Evolutionary conservation across 1,140 invertebrate species (phyloP).

Genomic region (Caerostris extrusa): DNA sequence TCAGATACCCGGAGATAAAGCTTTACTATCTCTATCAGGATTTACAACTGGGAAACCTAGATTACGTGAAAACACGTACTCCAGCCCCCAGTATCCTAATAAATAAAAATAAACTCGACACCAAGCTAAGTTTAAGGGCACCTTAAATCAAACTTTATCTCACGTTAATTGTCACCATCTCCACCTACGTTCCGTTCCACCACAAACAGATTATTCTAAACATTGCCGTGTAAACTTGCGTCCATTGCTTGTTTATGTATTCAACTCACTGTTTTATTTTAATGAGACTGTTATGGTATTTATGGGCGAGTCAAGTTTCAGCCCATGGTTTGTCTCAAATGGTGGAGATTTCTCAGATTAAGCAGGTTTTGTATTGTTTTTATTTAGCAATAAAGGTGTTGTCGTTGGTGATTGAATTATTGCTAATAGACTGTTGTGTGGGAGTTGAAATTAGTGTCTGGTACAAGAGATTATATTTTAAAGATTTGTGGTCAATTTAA

Average conservation of each 20-base stretch:
- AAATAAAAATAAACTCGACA: constrained; percentile 59
- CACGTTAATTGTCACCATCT: constrained; percentile 33
- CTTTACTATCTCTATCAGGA: background rate
- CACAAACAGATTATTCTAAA: background rate
- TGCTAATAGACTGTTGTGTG: background rate
- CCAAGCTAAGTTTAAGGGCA: constrained; percentile 30
- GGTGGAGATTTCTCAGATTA: background rate
- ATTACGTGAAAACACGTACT: constrained; percentile 40
- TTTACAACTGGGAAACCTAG: constrained; percentile 29
- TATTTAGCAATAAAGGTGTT: background rate
- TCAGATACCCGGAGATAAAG: background rate
- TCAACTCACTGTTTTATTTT: constrained; percentile 5
- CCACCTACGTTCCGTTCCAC: background rate
- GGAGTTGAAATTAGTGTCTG: background rate
- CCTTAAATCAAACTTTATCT: constrained; percentile 61
- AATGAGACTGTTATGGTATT: constrained; percentile 29
- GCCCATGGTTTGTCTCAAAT: background rate
- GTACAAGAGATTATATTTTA: too few species aligned
- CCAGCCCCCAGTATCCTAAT: background rate
- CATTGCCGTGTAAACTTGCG: background rate
- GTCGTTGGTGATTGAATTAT: background rate
- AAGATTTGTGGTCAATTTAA: too few species aligned
- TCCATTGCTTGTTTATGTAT: background rate
- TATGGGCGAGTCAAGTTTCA: background rate
- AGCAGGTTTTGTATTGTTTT: background rate